Percentiles rank a stretch among this genome's conserved stretches.
Evolutionary conservation across 2,113 vertebrate species (phyloP).

Genomic region (Dissostichus mawsoni): DNA sequence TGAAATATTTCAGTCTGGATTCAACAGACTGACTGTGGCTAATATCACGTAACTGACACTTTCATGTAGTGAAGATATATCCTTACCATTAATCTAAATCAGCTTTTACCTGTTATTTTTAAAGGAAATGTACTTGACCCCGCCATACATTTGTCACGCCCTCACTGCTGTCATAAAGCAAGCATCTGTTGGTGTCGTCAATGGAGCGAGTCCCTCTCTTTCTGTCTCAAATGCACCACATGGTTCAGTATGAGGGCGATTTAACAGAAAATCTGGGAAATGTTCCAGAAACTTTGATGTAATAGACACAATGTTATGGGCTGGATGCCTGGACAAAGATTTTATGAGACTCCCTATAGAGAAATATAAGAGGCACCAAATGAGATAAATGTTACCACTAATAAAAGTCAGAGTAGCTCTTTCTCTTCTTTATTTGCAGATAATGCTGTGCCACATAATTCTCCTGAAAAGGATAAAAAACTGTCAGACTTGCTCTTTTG

Average conservation of each 20-base stretch:
- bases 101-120: slow-evolving; percentile 15
- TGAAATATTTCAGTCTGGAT: background rate
- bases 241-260: slow-evolving; percentile 14
- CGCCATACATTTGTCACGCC: background rate
- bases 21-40: background rate
- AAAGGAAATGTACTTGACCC: background rate
- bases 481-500: slow-evolving; percentile 10
- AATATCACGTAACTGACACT: background rate
- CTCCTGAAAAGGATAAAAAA: background rate
- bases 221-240: slow-evolving; percentile 44
- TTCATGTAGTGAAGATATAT: background rate
- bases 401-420: slow-evolving; percentile 57
- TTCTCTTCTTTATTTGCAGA: slow-evolving; percentile 47
- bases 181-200: slow-evolving; percentile 46
- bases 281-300: slow-evolving; percentile 63
- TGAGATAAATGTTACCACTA: slow-evolving; percentile 60
- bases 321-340: slow-evolving; percentile 44
- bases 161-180: slow-evolving; percentile 25
- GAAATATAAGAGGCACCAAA: slow-evolving; percentile 55
- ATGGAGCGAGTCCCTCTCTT: background rate
- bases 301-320: slow-evolving; percentile 40
- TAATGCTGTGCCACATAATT: slow-evolving; percentile 15
- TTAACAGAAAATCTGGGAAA: slow-evolving; percentile 46
- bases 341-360: slow-evolving; percentile 47
- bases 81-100: slow-evolving; percentile 8